Conservation (phyloP, 2,113 vertebrate species). For the Ploceus nigricollis region DNA sequence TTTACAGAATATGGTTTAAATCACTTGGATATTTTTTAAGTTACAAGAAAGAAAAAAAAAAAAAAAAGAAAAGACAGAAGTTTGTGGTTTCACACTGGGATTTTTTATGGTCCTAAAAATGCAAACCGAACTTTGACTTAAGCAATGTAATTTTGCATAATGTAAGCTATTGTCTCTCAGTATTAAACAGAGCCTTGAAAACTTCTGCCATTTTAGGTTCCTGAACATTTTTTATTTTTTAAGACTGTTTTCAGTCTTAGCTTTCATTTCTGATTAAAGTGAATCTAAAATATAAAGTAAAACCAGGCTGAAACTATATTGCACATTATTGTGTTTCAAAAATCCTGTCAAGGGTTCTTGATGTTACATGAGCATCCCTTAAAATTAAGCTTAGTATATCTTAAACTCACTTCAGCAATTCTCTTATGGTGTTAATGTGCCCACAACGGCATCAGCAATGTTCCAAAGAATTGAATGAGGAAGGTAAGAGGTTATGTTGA, state of each 20-base stretch:
- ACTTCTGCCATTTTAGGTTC: slow-evolving; percentile 28
- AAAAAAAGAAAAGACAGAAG: slow-evolving; percentile 41
- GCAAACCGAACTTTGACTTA: slow-evolving; percentile 65
- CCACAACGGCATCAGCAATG: rapidly evolving
- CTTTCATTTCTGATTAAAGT: slow-evolving; percentile 15
- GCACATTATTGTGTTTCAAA: not conserved
- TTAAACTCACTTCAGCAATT: not conserved
- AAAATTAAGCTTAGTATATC: not conserved
- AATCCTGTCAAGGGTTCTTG: not conserved
- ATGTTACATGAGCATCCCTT: not conserved
- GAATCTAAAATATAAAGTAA: not conserved
- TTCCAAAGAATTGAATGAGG: not conserved
- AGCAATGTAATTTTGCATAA: slow-evolving; percentile 49
- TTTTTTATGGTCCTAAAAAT: slow-evolving; percentile 70
- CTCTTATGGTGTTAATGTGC: not conserved
- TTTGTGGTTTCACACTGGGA: slow-evolving; percentile 75
- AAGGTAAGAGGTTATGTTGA: not conserved
- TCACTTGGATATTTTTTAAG: slow-evolving; percentile 51
- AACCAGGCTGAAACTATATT: not conserved
- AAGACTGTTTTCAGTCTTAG: not conserved
- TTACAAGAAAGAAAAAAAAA: slow-evolving; percentile 50
- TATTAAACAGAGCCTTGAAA: slow-evolving; percentile 10
- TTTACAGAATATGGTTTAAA: slow-evolving; percentile 71
- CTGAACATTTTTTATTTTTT: not conserved
- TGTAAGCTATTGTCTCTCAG: slow-evolving; percentile 33